Percentiles rank a stretch among this genome's conserved stretches.
These are phyloP conservation scores for Timandra comae DNA, from an alignment of 2,888 invertebrate species.

Conservation along the genomic window DNA sequence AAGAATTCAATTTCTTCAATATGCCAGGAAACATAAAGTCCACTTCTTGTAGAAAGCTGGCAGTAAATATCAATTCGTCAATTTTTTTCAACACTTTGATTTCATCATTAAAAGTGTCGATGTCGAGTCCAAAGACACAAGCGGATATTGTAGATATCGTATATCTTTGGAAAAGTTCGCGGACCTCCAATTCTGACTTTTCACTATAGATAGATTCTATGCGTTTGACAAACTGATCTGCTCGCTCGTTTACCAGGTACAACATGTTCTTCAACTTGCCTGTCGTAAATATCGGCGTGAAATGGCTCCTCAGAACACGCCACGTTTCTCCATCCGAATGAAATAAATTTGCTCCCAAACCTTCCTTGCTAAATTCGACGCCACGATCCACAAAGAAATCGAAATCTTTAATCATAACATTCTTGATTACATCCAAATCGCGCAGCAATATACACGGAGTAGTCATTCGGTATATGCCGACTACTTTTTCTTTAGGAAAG, in stretches of 20 bases:
- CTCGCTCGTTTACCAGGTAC: constrained; percentile 33
- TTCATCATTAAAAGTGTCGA: constrained; percentile 26
- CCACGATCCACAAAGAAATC: constrained; percentile 39
- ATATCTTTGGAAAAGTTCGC: constrained; percentile 30
- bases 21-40: constrained; percentile 42
- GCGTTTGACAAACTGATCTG: constrained; percentile 31
- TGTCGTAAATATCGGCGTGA: constrained; percentile 48
- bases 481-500: constrained; percentile 39
- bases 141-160: constrained; percentile 36
- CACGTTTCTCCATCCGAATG: constrained; percentile 42
- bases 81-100: constrained; percentile 15
- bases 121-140: constrained; percentile 38
- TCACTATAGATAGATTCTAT: too few relatives aligned
- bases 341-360: constrained; percentile 42
- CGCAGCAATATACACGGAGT: constrained; percentile 36
- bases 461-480: constrained; percentile 41
- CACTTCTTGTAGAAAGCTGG: constrained; percentile 23
- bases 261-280: constrained; percentile 53
- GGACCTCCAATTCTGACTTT: constrained; percentile 29
- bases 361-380: constrained; percentile 35
- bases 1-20: constrained; percentile 26
- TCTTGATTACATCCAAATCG: constrained; percentile 43
- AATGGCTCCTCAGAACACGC: constrained; percentile 34
- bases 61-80: constrained; percentile 18
- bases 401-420: constrained; percentile 45